Evolutionary conservation across 2,113 vertebrate species (phyloP), one percentile per base, ranked within the genome.

Genomic region (Etheostoma spectabile): DNA sequence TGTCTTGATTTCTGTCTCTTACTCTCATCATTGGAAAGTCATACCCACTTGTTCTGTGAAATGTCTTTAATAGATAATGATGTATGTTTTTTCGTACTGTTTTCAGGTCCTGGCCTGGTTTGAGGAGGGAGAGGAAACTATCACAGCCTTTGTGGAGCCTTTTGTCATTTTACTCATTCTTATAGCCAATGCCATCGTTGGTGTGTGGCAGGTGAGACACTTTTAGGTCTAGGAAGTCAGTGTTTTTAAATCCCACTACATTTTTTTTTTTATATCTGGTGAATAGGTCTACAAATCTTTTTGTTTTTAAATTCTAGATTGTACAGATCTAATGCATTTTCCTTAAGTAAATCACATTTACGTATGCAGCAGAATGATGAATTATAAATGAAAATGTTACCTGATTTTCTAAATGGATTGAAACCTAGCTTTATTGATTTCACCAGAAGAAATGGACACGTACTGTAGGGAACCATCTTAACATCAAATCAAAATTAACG

Each of bases 121-220:
- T 93, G 98, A 99, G 94, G 98, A 99, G 94, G 98, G 98, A 73
- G 98, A 99, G 94, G 98, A 99, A 96, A 99, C 97, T 11, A 96
- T 99, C 84, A 99, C 98, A 83, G 98, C 98, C 27, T 99, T 99
- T 87, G 98, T 99, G 95, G 98, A 99, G 83, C 98, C 98, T 92
- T 99, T 99, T 95, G 98, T 99, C 90, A 99, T 99, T 91, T 94
- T 99, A 88, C 97, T 99, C 79, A 99, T 99, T 91, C 97, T 99
- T 81, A 97, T 99, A 94, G 98, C 98, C 90, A 99, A 99, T 74
- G 98, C 98, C 82, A 97, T 99, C 85, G 98, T 99, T 11, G 98
- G 98, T 52, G 98, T 99, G 62, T 99, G 98, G 98, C 98, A 99
- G 98, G 98, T 99, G 94, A 95, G 98, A 51, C 5, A 62, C 79